Evolutionary conservation across 2,888 invertebrate species (phyloP), one percentile per base, ranked within the genome.

Genomic region (Microplitis manilae): DNA sequence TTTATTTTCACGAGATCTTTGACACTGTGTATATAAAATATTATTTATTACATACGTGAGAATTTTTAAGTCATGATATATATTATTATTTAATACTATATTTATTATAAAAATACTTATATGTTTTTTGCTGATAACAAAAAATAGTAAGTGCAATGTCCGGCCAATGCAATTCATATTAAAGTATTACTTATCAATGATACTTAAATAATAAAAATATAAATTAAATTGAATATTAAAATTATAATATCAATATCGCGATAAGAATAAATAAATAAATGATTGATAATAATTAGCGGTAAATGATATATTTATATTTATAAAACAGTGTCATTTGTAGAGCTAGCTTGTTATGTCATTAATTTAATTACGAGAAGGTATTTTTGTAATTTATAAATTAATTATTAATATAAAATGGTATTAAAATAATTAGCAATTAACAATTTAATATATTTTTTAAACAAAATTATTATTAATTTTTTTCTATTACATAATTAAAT

Each of bases 151-250:
- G 85, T 86, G 88, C 86, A 86, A 87, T 87, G 85, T 85, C 84
- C 85, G 85, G 85, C 84, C 85, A 87, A 88, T 85, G 86, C 86
- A 87, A 87, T 85, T 70, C 38, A 71, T 65, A 71, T 79, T 77
- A 80, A 77, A 81, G 81, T 83, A 81, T 80, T 84, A 79, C 77
- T 62, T 60, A 64, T 64, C 38, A 73, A 70, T 39, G 50, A 65
- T 68, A 64, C 41, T 68, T 64, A 60, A 17, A 70, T 13, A 17
- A 70, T 13, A 17, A 60, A 67, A 65, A 59, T 39, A 65, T n/a
- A 17, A 70, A 38, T 72, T 61, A 60, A 67, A 15, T 75, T 62
- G 59, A 72, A 68, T 17, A n/a, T 30, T 68, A 17, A 68, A 41
- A 41, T 7, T 17, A 40, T 20, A 20, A 20, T 64, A 20, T 20